Evolutionary conservation across 2,113 vertebrate genomes (phyloP), one percentile per base, ranked within the genome.

Genomic region (Vidua macroura): DNA sequence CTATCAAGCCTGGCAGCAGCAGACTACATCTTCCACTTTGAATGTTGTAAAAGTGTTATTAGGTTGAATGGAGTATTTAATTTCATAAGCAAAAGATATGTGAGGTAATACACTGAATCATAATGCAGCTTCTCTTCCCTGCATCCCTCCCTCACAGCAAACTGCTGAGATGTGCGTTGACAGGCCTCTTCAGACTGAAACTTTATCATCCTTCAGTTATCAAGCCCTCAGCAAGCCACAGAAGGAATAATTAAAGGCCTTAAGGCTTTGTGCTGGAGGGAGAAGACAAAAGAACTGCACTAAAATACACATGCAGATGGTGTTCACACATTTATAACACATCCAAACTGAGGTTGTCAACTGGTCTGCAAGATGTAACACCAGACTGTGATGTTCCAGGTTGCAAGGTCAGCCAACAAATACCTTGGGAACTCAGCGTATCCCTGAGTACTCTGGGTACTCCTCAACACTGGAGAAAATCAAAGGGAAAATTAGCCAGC

Each of bases 401-500:
- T 72, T 83, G 64, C n/a, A 91, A 94, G 69, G 78, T 92, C 78
- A 91, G 78, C 23, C 74, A 85, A 79, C 20, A 81, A 86, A 90
- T 72, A 81, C 10, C 63, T 39, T 68, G 79, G 64, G 33, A 88
- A 78, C 55, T 60, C 58, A 60, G 58, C 16, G 35, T 60, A 37
- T 37, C 23, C 58, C 58, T 59, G 15, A 59, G 23, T 37, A 37
- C 23, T 23, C 58, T 37, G 15, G 15, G 15, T 60, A 37, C 11
- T 69, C 46, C 51, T 86, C 60, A 86, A 20, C 35, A 60, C 37
- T 39, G 27, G 31, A 70, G 88, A 67, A 87, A 93, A 85, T 80
- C 86, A 94, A 85, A 92, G 16, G 24, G 53, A 89, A 96, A 93
- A 91, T n/a, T 78, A 90, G 39, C 41, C 63, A 76, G 72, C 25